Evolutionary conservation across 1,140 invertebrate species (phyloP), one percentile per base, ranked within the genome.

Genomic region (Zaprionus kolodkinae): DNA sequence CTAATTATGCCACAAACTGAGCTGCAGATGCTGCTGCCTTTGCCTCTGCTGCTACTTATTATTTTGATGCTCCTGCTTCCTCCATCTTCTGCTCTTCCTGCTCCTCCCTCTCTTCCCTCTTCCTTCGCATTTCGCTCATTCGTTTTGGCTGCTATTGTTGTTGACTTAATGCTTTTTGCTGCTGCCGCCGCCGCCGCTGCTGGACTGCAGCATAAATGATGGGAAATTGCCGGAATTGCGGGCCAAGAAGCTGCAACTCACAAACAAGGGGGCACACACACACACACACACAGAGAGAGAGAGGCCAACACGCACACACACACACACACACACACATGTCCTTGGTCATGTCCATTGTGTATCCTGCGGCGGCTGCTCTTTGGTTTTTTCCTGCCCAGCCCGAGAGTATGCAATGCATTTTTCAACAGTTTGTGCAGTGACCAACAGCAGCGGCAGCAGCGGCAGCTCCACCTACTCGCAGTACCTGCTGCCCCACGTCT

Each of bases 1-100:
- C 84, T 88, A 87, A 87, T 87, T 87, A 87, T 83, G 71, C 71
- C 80, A 61, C 70, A 83, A 78, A 69, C 76, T 80, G 75, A 57
- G n/a, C 40, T 9, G 40, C 40, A n/a, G 0, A 5, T 3, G n/a
- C n/a, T 15, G n/a, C 40, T 61, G 54, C 55, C 43, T 54, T 52
- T 55, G 59, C 38, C 52, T 27, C 66, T 61, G 72, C 6, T 15
- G 3, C 15, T 48, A 21, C n/a, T 48, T n/a, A 3, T 54, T 17
- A 15, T 48, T 2, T 38, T 38, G 1, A 6, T 45, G 5, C 40
- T 45, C 1, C n/a, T 45, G n/a, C n/a, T 45, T 2, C 6, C n/a
- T 45, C n/a, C 2, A 9, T 6, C 9, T 40, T 0, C 38, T 40
- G 6, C 13, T n/a, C 0, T 4, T 3, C 27, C 27, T 30, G 3